Percentiles rank a stretch among this genome's conserved stretches.
These are phyloP conservation scores for Pelodytes ibericus DNA, from an alignment of 2,797 vertebrate species.

Conservation along the genomic window DNA sequence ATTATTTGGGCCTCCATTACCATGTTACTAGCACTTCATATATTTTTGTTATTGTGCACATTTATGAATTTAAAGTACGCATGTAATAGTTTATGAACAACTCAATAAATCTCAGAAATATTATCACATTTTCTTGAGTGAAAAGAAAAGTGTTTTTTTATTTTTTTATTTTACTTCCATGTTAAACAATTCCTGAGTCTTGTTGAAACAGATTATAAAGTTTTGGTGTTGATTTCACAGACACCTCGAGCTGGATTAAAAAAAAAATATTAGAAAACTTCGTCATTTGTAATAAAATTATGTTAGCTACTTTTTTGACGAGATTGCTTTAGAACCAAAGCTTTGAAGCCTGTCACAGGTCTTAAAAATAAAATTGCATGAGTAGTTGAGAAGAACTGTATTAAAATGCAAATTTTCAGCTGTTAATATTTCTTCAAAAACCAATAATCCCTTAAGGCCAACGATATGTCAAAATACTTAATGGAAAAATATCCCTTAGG, in stretches of 20 bases:
- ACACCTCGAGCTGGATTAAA: conserved; percentile 71
- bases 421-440: conserved; percentile 99
- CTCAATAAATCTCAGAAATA: conserved; percentile 7
- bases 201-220: conserved; percentile 68
- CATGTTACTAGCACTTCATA: too few relatives aligned
- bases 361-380: conserved; percentile 94
- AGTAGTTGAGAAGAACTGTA: conserved; percentile 94
- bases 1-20: too few relatives aligned
- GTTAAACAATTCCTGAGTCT: conserved; percentile 64
- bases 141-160: conserved; percentile 12
- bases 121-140: background rate
- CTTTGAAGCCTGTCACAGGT: conserved; percentile 88
- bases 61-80: too few relatives aligned
- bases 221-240: conserved; percentile 74
- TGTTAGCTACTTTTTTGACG: conserved; percentile 74
- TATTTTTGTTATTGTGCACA: too few relatives aligned
- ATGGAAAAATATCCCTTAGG: conserved; percentile 99
- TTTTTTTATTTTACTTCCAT: background rate
- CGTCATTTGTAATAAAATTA: conserved; percentile 80
- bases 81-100: too few relatives aligned
- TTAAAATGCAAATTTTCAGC: conserved; percentile 99
- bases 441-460: conserved; percentile 99
- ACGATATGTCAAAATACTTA: conserved; percentile 99
- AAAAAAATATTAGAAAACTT: conserved; percentile 73
- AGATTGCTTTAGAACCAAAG: conserved; percentile 86